A percentile compares a stretch with the other conserved stretches of the same genome.
These are phyloP conservation scores for Rhizoglyphus robini DNA, from an alignment of 1,140 invertebrate genomes.

Conservation along the genomic window DNA sequence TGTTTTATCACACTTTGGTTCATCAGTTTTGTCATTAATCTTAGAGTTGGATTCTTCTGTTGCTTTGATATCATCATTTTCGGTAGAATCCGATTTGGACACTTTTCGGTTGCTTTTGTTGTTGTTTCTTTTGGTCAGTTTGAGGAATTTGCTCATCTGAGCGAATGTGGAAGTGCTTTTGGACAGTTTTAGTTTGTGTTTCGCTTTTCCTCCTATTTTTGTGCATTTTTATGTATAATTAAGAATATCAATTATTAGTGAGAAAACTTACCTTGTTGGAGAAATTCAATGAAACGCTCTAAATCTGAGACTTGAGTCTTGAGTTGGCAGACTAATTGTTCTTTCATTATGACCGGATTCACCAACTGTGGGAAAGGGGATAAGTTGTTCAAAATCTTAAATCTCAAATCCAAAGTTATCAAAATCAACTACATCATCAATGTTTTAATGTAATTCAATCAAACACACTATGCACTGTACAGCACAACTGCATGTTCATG, in stretches of 20 bases:
- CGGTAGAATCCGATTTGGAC: not conserved
- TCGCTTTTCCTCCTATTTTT: not conserved
- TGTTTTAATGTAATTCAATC: too few relatives aligned
- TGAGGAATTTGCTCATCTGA: too few relatives aligned
- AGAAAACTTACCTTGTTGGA: slow-evolving; percentile 45
- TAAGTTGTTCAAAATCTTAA: too few relatives aligned
- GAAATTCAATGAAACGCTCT: slow-evolving; percentile 88
- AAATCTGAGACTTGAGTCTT: slow-evolving; percentile 93
- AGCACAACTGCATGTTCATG: too few relatives aligned
- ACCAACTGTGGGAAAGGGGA: slow-evolving; percentile 53
- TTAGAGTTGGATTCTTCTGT: not conserved
- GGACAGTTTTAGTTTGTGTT: too few relatives aligned
- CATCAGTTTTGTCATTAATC: not conserved
- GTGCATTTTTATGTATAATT: not conserved
- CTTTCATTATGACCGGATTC: slow-evolving; percentile 88
- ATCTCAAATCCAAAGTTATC: too few relatives aligned
- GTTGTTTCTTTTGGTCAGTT: not conserved
- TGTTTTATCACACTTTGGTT: not conserved
- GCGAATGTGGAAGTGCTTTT: too few relatives aligned
- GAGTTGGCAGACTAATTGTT: slow-evolving; percentile 79
- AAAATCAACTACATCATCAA: too few relatives aligned
- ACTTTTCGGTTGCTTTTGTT: not conserved
- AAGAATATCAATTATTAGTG: not conserved
- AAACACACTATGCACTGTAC: too few relatives aligned
- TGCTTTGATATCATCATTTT: not conserved